A percentile compares a stretch with the other conserved stretches of the same genome.
phyloP scores from a whole-genome alignment of 2,888 invertebrate species.

The Cotesia congregata region DNA sequence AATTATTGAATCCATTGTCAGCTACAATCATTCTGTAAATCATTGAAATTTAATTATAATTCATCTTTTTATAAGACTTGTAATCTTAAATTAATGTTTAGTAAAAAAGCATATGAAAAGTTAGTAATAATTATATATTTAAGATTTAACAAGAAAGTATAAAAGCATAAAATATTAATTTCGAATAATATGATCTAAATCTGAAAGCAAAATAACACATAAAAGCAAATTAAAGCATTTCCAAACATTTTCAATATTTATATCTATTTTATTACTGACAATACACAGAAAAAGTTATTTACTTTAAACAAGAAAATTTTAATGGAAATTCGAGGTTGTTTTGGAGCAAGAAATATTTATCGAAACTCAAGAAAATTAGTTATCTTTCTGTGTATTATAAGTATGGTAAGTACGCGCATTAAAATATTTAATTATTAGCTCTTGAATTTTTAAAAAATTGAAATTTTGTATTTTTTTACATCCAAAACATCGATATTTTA shows the following conservation, averaged over 20 bases:
- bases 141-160: background rate
- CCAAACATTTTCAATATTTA: background rate
- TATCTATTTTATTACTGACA: background rate
- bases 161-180: background rate
- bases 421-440: background rate
- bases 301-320: background rate
- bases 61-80: background rate
- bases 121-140: background rate
- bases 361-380: background rate
- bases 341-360: background rate
- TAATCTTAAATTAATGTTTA: background rate
- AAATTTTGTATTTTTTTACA: too few relatives aligned
- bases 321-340: background rate
- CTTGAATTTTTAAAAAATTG: too few relatives aligned
- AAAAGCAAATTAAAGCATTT: background rate
- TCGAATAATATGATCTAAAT: background rate
- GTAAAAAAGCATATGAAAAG: background rate
- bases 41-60: conserved; percentile 1
- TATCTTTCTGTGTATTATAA: background rate
- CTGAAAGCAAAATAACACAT: background rate
- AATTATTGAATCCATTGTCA: background rate
- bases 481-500: too few relatives aligned
- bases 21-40: conserved; percentile 6
- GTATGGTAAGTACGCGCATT: background rate
- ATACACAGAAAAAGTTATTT: background rate